Conservation (phyloP, 2,888 invertebrate genomes). For the Meta bourneti region DNA sequence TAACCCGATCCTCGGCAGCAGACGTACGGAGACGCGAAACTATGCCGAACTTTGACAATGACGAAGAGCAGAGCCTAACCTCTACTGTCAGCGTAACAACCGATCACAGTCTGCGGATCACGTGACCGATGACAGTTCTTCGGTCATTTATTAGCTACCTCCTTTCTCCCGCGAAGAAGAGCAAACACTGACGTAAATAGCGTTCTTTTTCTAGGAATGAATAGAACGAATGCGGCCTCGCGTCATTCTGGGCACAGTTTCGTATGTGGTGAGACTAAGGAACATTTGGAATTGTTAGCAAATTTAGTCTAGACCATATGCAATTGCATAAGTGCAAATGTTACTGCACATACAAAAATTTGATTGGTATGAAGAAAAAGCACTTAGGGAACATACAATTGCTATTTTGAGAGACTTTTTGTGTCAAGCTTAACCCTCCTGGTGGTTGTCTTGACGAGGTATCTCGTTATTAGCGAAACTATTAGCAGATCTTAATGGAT, state of each 20-base stretch:
- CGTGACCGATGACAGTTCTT: conserved; percentile 66
- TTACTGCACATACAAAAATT: too few relatives aligned
- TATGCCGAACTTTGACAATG: conserved; percentile 61
- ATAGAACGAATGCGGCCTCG: not conserved
- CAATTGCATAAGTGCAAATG: too few relatives aligned
- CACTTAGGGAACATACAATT: too few relatives aligned
- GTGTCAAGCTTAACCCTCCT: too few relatives aligned
- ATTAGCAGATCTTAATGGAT: too few relatives aligned
- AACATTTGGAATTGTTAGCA: too few relatives aligned
- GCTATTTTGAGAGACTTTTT: too few relatives aligned
- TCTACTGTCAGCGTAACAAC: conserved; percentile 57
- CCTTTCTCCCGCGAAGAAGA: conserved; percentile 34
- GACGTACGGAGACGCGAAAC: not conserved
- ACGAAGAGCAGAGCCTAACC: conserved; percentile 65
- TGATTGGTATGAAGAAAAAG: too few relatives aligned
- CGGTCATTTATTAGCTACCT: conserved; percentile 67
- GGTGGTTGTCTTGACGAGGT: too few relatives aligned
- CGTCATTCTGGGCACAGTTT: not conserved
- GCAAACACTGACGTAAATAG: conserved; percentile 73
- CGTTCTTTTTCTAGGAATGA: not conserved
- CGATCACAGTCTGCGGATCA: conserved; percentile 46
- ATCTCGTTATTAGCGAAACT: too few relatives aligned
- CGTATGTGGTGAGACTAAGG: too few relatives aligned
- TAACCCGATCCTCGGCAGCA: conserved; percentile 7
- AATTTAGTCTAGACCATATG: too few relatives aligned